These are phyloP conservation scores for Timandra comae DNA, from an alignment of 2,888 invertebrate genomes.

Conservation along the genomic window DNA sequence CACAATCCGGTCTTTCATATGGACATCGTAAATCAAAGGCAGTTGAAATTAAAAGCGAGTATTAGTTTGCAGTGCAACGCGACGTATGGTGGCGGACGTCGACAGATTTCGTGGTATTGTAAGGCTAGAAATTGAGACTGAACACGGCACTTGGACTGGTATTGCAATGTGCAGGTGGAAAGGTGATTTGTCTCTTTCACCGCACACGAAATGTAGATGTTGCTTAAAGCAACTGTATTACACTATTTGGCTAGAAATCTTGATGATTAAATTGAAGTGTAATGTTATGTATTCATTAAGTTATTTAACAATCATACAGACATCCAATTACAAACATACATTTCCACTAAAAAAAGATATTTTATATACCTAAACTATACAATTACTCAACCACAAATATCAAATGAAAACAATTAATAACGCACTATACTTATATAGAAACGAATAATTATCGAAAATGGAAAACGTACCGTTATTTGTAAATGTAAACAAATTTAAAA, in stretches of 20 bases:
- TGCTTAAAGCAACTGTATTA: not conserved
- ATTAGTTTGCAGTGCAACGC: constrained; percentile 54
- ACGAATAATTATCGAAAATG: too few species aligned
- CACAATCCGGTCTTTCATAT: constrained; percentile 58
- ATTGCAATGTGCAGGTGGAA: constrained; percentile 14
- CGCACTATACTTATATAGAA: too few species aligned
- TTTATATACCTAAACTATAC: too few species aligned
- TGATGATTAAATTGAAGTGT: too few species aligned
- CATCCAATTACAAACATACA: too few species aligned
- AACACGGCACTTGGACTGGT: constrained; percentile 35
- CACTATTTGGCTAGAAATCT: too few species aligned
- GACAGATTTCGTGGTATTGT: constrained; percentile 57
- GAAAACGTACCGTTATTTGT: constrained; percentile 3
- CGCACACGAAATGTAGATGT: constrained; percentile 10
- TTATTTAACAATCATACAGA: too few species aligned
- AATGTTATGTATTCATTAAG: too few species aligned
- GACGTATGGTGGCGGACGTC: constrained; percentile 38
- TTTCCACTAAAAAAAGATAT: too few species aligned
- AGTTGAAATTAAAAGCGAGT: constrained; percentile 65
- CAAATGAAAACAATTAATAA: too few species aligned
- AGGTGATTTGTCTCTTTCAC: constrained; percentile 22
- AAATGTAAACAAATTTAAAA: constrained; percentile 9
- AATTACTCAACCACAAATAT: too few species aligned
- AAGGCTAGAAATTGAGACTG: constrained; percentile 47
- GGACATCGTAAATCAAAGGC: constrained; percentile 64